Evolutionary conservation across 2,113 vertebrate species (phyloP).

Genomic region (Dissostichus mawsoni): DNA sequence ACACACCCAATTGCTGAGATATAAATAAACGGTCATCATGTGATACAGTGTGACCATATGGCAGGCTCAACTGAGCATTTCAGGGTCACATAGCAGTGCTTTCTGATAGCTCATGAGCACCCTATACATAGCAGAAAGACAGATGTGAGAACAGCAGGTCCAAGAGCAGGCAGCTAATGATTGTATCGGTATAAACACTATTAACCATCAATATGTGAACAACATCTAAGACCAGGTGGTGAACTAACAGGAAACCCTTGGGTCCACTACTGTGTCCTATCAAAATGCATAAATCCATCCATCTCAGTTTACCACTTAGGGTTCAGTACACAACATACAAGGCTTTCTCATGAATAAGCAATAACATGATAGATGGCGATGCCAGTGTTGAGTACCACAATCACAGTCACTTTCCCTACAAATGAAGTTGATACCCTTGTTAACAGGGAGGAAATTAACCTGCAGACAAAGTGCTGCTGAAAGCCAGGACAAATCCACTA

Average conservation of each 20-base stretch:
- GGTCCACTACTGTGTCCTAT: not conserved
- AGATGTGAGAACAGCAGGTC: conserved; percentile 47
- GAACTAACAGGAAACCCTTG: not conserved
- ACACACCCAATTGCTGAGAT: conserved; percentile 59
- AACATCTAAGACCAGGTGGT: not conserved
- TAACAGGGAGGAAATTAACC: not conserved
- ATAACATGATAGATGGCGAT: not conserved
- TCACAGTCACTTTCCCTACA: conserved; percentile 8
- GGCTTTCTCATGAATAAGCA: conserved; percentile 31
- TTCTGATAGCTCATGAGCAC: conserved; percentile 45
- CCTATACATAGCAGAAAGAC: conserved; percentile 35
- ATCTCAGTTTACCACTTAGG: conserved; percentile 40
- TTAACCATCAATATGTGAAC: not conserved
- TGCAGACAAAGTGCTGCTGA: conserved; percentile 8
- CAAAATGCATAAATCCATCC: conserved; percentile 18
- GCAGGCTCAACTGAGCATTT: conserved; percentile 55
- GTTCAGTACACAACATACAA: conserved; percentile 15
- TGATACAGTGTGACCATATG: conserved; percentile 66
- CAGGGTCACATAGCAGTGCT: conserved; percentile 60
- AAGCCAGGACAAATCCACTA: conserved; percentile 6
- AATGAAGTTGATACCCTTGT: not conserved
- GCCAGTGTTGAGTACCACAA: conserved; percentile 5
- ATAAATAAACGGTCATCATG: conserved; percentile 73
- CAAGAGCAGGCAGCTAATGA: conserved; percentile 18
- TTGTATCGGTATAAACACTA: not conserved